A percentile compares a stretch with the other conserved stretches of the same genome.
Conservation (phyloP, 2,888 invertebrate species). For the Steinernema hermaphroditum region DNA sequence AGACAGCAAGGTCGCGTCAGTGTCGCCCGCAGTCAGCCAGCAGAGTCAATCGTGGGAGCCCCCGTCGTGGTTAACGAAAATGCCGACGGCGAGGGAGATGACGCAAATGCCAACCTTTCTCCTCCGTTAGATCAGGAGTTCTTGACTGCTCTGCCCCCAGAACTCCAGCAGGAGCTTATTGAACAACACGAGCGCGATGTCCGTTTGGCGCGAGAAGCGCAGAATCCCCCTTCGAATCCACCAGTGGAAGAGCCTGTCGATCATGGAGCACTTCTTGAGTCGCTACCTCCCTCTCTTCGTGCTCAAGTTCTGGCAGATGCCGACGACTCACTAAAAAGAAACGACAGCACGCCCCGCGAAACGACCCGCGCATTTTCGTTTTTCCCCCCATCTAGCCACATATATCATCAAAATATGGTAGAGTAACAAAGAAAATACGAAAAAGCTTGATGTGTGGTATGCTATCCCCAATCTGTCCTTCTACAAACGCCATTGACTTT, state of each 20-base stretch:
- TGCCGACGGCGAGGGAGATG: too few species aligned
- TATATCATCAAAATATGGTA: too few species aligned
- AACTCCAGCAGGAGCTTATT: conserved; percentile 76
- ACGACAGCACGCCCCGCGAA: too few species aligned
- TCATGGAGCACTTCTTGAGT: conserved; percentile 81
- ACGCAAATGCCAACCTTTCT: conserved; percentile 24
- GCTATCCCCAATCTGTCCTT: too few species aligned
- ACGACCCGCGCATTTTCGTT: too few species aligned
- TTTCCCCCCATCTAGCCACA: conserved; percentile 82
- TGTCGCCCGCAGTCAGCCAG: conserved; percentile 65
- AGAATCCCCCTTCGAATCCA: conserved; percentile 41
- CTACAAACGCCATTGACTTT: too few species aligned
- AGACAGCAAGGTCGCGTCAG: conserved; percentile 74
- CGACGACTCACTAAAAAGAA: conserved; percentile 79
- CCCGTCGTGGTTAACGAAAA: conserved; percentile 40
- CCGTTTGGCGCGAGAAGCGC: conserved; percentile 47
- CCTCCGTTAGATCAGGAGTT: conserved; percentile 79
- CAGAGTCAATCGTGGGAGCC: conserved; percentile 38
- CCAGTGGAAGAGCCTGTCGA: conserved; percentile 71
- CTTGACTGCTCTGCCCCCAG: conserved; percentile 81
- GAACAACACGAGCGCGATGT: conserved; percentile 67
- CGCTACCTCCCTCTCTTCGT: conserved; percentile 77
- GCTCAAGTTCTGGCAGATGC: conserved; percentile 85
- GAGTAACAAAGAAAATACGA: too few species aligned
- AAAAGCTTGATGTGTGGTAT: too few species aligned